phyloP scores from a whole-genome alignment of 2,797 vertebrate genomes.

The Malurus leucopterus region DNA sequence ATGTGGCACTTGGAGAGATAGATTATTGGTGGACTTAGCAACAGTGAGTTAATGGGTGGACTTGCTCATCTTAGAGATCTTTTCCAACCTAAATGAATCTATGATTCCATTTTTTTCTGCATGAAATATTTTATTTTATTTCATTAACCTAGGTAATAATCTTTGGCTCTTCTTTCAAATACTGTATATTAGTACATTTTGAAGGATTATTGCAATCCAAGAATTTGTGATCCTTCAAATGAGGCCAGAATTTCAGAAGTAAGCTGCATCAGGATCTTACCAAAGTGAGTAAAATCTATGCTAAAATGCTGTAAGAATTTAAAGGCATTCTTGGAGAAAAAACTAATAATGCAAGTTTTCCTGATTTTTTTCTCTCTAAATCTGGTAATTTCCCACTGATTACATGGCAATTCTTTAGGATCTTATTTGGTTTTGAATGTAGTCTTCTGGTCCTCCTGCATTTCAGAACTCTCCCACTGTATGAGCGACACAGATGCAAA shows the following conservation, averaged over 20 bases:
- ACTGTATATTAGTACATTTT: background rate
- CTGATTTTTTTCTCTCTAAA: background rate
- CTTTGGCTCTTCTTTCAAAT: background rate
- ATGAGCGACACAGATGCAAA: background rate
- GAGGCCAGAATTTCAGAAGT: background rate
- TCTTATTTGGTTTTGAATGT: background rate
- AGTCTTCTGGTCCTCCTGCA: background rate
- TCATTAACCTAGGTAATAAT: background rate
- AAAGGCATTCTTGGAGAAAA: background rate
- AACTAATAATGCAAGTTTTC: background rate
- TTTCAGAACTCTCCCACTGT: background rate
- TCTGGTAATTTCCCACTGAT: background rate
- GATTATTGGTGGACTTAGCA: background rate
- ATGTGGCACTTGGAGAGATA: background rate
- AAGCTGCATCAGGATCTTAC: background rate
- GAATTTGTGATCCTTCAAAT: background rate
- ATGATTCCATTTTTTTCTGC: background rate
- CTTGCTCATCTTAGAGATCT: background rate
- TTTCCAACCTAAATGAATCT: background rate
- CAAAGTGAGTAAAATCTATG: background rate
- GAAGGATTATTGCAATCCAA: background rate
- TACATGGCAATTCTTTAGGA: rapidly evolving
- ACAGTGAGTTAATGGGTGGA: background rate
- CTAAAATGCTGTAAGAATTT: background rate
- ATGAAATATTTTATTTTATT: background rate